Conservation (phyloP, 2,888 invertebrate species). For the Stenodema calcarata region DNA sequence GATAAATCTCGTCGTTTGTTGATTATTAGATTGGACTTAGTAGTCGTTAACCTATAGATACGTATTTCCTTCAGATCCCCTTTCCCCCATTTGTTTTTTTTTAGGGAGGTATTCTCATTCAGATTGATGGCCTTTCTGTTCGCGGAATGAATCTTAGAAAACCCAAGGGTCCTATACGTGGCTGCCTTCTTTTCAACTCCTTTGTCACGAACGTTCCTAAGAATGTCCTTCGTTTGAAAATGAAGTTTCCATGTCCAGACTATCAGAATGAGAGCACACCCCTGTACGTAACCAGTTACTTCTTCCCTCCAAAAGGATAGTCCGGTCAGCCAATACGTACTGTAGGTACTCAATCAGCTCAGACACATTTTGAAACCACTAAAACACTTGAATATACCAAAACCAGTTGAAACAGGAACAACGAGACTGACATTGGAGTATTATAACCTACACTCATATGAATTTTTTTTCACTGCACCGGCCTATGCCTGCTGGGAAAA, state of each 20-base stretch:
- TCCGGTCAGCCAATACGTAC: neutral
- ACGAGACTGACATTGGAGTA: neutral
- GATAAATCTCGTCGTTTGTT: conserved; percentile 39
- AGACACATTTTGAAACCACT: too few species aligned
- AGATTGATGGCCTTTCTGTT: too few species aligned
- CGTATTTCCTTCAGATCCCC: neutral
- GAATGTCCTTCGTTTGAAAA: too few species aligned
- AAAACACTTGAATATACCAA: neutral
- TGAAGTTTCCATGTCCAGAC: too few species aligned
- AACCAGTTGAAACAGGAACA: neutral
- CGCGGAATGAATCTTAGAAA: too few species aligned
- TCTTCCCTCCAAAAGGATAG: neutral
- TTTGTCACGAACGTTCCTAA: too few species aligned
- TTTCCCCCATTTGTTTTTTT: neutral
- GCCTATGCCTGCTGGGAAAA: neutral
- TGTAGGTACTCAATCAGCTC: too few species aligned
- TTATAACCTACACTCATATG: neutral
- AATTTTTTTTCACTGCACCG: neutral
- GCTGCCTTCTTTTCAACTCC: too few species aligned
- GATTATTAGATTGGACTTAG: neutral
- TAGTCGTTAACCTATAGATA: neutral
- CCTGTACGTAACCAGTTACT: too few species aligned
- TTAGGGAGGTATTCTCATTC: neutral
- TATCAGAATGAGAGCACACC: too few species aligned
- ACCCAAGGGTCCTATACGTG: too few species aligned